phyloP scores from a whole-genome alignment of 2,888 invertebrate genomes.

The Hedya salicella region DNA sequence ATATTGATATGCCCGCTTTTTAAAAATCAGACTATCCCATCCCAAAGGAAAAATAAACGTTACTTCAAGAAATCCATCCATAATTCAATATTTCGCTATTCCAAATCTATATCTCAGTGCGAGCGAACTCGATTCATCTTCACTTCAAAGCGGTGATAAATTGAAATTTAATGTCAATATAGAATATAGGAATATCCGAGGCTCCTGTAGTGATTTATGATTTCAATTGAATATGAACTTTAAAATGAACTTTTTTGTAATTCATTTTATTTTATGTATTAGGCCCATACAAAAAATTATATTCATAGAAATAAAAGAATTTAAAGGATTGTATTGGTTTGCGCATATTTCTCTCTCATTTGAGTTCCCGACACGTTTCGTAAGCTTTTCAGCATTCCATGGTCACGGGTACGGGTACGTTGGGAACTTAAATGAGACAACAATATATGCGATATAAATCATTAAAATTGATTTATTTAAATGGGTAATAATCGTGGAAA shows the following conservation, averaged over 20 bases:
- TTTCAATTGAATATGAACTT: background rate
- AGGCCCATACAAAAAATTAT: background rate
- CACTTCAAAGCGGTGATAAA: conserved; percentile 38
- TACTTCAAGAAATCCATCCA: conserved; percentile 7
- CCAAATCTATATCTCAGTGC: conserved; percentile 35
- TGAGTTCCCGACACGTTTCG: too few species aligned
- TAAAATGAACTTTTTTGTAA: background rate
- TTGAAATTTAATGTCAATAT: conserved; percentile 41
- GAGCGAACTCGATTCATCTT: conserved; percentile 35
- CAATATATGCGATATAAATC: too few species aligned
- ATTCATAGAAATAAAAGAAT: conserved; percentile 1
- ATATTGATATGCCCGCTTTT: too few species aligned
- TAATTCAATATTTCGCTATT: conserved; percentile 21
- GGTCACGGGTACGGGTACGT: too few species aligned
- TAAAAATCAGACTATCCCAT: too few species aligned
- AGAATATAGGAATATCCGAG: background rate
- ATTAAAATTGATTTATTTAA: too few species aligned
- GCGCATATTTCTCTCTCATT: too few species aligned
- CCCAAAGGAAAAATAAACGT: background rate
- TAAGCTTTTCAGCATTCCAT: too few species aligned
- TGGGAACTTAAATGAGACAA: too few species aligned
- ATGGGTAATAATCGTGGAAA: too few species aligned
- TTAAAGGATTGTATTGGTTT: too few species aligned
- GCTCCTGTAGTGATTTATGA: background rate
- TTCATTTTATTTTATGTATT: background rate